Conservation (phyloP, 2,888 invertebrate species). For the Epistrophe grossulariae region DNA sequence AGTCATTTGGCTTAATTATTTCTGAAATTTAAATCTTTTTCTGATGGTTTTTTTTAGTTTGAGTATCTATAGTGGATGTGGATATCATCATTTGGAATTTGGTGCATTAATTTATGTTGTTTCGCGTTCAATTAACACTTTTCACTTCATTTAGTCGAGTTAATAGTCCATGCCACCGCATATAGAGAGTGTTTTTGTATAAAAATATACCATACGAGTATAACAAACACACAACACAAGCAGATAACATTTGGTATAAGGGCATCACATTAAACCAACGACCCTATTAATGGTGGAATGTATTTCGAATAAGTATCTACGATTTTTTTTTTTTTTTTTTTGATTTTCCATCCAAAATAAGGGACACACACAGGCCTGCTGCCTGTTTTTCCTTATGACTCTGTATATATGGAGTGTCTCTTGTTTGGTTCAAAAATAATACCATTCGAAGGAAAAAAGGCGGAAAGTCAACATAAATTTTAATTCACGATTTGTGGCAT, state of each 20-base stretch:
- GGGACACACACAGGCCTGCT: conserved; percentile 4
- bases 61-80: background rate
- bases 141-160: conserved; percentile 76
- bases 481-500: conserved; percentile 60
- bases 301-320: conserved; percentile 50
- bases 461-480: conserved; percentile 71
- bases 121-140: conserved; percentile 76
- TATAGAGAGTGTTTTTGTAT: conserved; percentile 1
- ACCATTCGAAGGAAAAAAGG: conserved; percentile 41
- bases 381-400: background rate
- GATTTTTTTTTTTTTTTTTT: conserved; percentile 11
- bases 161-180: conserved; percentile 73
- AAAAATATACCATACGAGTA: background rate
- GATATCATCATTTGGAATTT: conserved; percentile 61
- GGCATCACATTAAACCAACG: conserved; percentile 69
- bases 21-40: conserved; percentile 63
- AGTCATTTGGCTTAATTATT: conserved; percentile 61
- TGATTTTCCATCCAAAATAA: conserved; percentile 41
- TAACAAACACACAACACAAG: conserved; percentile 12
- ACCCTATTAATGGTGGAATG: conserved; percentile 73
- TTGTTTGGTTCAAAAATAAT: conserved; percentile 54
- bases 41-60: conserved; percentile 22
- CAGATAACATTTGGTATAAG: conserved; percentile 38
- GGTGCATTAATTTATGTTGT: conserved; percentile 70
- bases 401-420: background rate